Evolutionary conservation across 2,113 vertebrate species (phyloP).

Genomic region (Cottus gobio): DNA sequence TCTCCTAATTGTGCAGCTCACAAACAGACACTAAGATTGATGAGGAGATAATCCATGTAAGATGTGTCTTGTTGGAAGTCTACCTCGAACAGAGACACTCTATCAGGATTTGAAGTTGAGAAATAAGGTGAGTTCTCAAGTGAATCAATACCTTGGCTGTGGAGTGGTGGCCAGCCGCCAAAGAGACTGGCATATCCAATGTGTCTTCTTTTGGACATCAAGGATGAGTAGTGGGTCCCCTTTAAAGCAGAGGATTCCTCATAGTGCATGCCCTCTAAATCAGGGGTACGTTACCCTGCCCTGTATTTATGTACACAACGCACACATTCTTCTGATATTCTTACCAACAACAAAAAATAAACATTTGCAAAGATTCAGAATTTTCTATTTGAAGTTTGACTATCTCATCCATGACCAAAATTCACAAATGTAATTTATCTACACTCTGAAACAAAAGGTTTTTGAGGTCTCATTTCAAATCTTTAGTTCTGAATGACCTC

Average conservation of each 20-base stretch:
- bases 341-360: background rate
- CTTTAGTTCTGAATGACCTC: constrained; percentile 72
- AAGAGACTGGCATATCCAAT: constrained; percentile 80
- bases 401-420: constrained; percentile 21
- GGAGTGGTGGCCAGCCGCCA: constrained; percentile 81
- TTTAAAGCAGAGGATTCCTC: constrained; percentile 42
- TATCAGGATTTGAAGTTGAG: constrained; percentile 84
- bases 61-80: constrained; percentile 70
- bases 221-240: constrained; percentile 56
- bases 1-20: constrained; percentile 58
- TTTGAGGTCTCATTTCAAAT: constrained; percentile 53
- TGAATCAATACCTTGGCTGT: constrained; percentile 83
- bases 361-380: background rate
- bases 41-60: constrained; percentile 74
- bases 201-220: constrained; percentile 79
- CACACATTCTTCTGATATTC: background rate
- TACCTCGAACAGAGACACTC: constrained; percentile 74
- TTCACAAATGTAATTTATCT: constrained; percentile 16
- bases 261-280: constrained; percentile 31
- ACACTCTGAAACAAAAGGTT: constrained; percentile 15
- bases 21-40: constrained; percentile 64
- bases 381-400: background rate
- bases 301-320: constrained; percentile 1
- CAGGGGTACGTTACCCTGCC: background rate
- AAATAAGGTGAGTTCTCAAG: constrained; percentile 80